Evolutionary conservation across 64 coral and sea anemone genomes (phyloP), one percentile per base, ranked within the genome.

Genomic region (Cladopsammia gracilis): DNA sequence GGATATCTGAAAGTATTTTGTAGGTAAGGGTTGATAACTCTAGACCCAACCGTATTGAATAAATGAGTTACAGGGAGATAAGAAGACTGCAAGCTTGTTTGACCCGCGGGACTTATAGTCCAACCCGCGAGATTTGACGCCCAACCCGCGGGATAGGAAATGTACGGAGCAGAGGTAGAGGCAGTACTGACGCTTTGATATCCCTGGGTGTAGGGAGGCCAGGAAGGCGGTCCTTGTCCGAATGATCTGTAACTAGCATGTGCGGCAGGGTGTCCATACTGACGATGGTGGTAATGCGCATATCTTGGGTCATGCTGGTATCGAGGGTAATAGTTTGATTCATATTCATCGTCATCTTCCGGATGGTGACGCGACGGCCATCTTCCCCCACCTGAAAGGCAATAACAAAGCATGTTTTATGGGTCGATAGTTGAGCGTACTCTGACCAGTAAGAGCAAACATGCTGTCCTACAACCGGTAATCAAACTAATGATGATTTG

Each of bases 271-370:
- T 22, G 80, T 50, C 20, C 7, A 44, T 65, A 66, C 5, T 84
- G n/a, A 48, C 50, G 44, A 20, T 24, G 62, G 62, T 66, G 59
- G 68, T 84, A 44, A 52, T 66, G 80, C 1, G 62, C 19, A 10
- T 68, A 43, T 62, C 80, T 84, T 24, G 80, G 43, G 20, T 67
- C 19, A 84, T 84, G 80, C 34, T 10, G 60, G 43, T 67, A 84
- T 0, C 62, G 62, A 64, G 20, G 45, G 20, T 26, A 4, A 25
- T 66, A 84, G 20, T 6, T 44, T 13, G 34, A 43, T 15, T 84
- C 80, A 64, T 49, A 24, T 3, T 68, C 80, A 50, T 84, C 80
- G 60, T 83, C 79, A 11, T 84, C 16, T 22, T 64, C 34, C 23
- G 80, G 80, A 49, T 11, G 43, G 9, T 67, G 58, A 26, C 9